Base-by-base conservation (phyloP, 1,140 invertebrate genomes). In the Pseudomyrmex gracilis region DNA sequence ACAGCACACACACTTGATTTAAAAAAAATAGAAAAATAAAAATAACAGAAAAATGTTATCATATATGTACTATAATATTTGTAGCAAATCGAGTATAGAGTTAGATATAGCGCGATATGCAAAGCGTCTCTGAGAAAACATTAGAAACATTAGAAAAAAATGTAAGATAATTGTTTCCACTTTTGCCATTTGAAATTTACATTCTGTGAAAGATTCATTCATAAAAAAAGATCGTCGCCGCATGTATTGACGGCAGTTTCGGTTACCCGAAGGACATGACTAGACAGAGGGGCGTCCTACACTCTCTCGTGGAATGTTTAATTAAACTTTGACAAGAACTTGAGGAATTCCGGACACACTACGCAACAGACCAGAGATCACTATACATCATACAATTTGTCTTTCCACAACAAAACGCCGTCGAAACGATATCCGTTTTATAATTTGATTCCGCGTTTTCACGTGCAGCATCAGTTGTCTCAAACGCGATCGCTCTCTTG, bases 321-420 rank as follows among this genome's bases (percentile, higher is more conserved):
- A 88, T 88, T 88, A 88, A 88, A 88, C 73, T 88, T 43, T 66
- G 73, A 53, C 57, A 76, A 88, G 86, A 88, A 87, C 64, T 74
- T 58, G 10, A 57, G 49, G 83, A 76, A 88, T 88, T 80, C 78
- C 64, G 22, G 64, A 82, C 57, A 49, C 47, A 45, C 45, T 55
- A 3, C 43, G 68, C 82, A 82, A 67, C 73, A 60, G 43, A 61
- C 51, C 20, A 43, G 70, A 49, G 63, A 22, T 58, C 51, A 70
- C 34, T 78, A 68, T 84, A 53, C 73, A 73, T 86, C 77, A 61
- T 58, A 70, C n/a, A 64, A 70, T 76, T 87, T 73, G 58, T 78
- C 55, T 55, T 43, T 78, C 67, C 47, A 13, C n/a, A 12, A 64
- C 45, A 15, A 34, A 34, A 34, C 4, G 34, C 22, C 10, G 8